Base-by-base conservation (phyloP, 30 jellyfish, hydroid and myxozoan species). In the Hydractinia echinata region DNA sequence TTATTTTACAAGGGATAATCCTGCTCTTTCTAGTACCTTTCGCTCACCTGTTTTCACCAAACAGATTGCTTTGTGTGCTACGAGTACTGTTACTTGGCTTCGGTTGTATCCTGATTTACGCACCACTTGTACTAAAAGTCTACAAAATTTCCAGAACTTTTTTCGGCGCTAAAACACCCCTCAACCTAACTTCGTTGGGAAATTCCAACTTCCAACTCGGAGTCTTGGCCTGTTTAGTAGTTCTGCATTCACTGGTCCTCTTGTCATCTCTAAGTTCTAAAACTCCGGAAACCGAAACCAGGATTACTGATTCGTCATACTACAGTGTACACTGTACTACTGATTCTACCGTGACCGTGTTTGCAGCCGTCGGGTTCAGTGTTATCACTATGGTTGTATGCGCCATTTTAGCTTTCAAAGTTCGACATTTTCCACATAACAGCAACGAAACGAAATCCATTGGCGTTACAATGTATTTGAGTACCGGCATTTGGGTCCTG, bases 391-490 rank as follows among this genome's bases (percentile, higher is more conserved):
- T 64, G 74, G 39, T 64, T n/a, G 74, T 9, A 7, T 44, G 51
- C 16, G 39, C 74, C 7, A 51, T 64, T 8, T 64, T 64, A 44
- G 74, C 74, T 7, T 64, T 64, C 74, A 64, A 64, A 13, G 16
- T 64, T 6, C 74, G 74, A 6, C 74, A 64, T 64, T 64, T n/a
- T 51, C 74, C 74, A 64, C 74, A 64, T 51, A 64, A 64, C 74
- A 44, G 39, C 18, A 44, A 64, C 74, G 74, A 64, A 64, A 64
- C 74, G 74, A 64, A 64, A 64, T 64, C 74, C 2, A 64, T 64
- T 1, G 19, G 74, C 16, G 3, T n/a, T 1, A 64, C 74, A 51
- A 7, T 64, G 74, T 64, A 64, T 51, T n/a, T 64, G 0, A 64
- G 74, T 13, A 6, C 19, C 2, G 74, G 19, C 1, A 7, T 64